Conservation (phyloP, 2,888 invertebrate genomes). For the Macrosiphum euphorbiae region DNA sequence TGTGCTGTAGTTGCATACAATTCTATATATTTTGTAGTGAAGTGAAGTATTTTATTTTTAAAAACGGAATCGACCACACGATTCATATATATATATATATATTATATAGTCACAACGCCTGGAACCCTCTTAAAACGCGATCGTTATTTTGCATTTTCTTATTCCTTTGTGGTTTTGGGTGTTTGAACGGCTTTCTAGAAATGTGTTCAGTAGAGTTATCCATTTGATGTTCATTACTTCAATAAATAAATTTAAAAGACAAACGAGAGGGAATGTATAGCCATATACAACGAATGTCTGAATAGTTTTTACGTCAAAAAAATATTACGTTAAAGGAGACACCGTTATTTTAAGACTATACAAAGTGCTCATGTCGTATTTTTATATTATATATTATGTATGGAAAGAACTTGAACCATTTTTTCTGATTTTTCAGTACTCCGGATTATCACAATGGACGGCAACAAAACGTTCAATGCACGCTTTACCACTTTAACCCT, state of each 20-base stretch:
- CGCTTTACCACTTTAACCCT: neutral
- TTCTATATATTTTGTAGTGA: neutral
- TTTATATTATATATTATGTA: neutral
- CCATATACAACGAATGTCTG: neutral
- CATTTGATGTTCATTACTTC: neutral
- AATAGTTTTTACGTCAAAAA: neutral
- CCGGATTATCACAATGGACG: neutral
- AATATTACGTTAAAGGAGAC: neutral
- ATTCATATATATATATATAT: neutral
- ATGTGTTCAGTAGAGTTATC: neutral
- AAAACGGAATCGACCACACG: neutral
- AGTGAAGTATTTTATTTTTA: slow-evolving; percentile 17
- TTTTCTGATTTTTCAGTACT: neutral
- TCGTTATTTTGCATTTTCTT: slow-evolving; percentile 21
- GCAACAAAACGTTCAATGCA: neutral
- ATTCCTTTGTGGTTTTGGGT: neutral
- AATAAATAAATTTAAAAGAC: neutral
- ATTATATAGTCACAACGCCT: neutral
- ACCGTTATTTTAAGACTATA: neutral
- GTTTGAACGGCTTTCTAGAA: neutral
- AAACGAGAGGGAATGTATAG: neutral
- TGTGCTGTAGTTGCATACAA: neutral
- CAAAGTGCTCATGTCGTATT: neutral
- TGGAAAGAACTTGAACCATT: neutral
- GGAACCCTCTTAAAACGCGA: slow-evolving; percentile 12